A percentile compares a stretch with the other conserved stretches of the same genome.
Evolutionary conservation across 2,113 vertebrate species (phyloP).

Genomic region (Etheostoma cragini): DNA sequence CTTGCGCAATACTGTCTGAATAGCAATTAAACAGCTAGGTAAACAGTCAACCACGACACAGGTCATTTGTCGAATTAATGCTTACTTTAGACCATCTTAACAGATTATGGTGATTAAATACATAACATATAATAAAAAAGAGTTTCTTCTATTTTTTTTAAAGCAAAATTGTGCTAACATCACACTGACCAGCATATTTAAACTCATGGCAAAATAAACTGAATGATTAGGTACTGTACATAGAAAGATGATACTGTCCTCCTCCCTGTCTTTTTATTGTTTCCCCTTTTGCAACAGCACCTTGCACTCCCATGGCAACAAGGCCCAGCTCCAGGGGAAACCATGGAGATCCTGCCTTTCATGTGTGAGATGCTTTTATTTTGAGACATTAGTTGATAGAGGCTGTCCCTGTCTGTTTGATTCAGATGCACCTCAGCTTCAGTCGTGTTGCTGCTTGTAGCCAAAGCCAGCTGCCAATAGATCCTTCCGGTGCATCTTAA

Average conservation of each 20-base stretch:
- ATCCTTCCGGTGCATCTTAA: constrained; percentile 40
- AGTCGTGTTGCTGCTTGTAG: constrained; percentile 42
- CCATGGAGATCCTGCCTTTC: constrained; percentile 84
- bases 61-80: constrained; percentile 16
- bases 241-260: constrained; percentile 55
- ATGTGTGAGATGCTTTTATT: constrained; percentile 83
- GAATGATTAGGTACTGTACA: constrained; percentile 26
- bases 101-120: not conserved
- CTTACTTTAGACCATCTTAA: constrained; percentile 6
- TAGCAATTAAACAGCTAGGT: constrained; percentile 59
- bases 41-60: constrained; percentile 56
- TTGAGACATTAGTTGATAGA: constrained; percentile 70
- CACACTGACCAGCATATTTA: not conserved
- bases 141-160: not conserved
- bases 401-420: constrained; percentile 69
- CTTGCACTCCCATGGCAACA: constrained; percentile 82
- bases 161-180: not conserved
- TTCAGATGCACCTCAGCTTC: constrained; percentile 57
- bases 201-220: constrained; percentile 22
- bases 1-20: constrained; percentile 66
- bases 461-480: constrained; percentile 52
- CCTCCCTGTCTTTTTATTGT: constrained; percentile 45
- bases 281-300: constrained; percentile 54
- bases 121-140: not conserved
- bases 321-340: constrained; percentile 72